phyloP scores from a whole-genome alignment of 2,113 vertebrate genomes.

The Henicopernis longicauda region DNA sequence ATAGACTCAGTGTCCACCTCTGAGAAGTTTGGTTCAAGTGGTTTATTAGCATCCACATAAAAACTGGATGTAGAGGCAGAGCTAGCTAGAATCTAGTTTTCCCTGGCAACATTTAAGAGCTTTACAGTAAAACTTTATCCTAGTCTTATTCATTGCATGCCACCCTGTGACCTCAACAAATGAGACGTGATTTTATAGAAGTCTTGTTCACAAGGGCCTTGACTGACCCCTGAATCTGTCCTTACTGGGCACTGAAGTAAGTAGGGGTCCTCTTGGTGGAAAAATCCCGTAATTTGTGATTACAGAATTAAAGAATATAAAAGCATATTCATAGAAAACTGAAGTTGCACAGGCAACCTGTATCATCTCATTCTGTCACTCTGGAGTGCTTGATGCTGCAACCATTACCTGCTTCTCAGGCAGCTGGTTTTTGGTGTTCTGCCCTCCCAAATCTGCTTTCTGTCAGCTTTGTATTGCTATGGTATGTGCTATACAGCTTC shows the following conservation, averaged over 20 bases:
- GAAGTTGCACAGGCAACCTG: not conserved
- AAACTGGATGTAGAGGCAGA: not conserved
- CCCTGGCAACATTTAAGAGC: not conserved
- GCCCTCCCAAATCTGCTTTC: not conserved
- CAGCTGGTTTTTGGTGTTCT: not conserved
- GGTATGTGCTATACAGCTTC: not conserved
- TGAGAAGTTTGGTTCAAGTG: not conserved
- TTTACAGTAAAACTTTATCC: not conserved
- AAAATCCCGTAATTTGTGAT: rapidly evolving
- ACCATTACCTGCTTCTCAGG: not conserved
- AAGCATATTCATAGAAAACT: not conserved
- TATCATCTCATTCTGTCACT: not conserved
- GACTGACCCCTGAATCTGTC: not conserved
- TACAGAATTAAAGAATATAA: not conserved
- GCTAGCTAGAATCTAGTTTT: not conserved
- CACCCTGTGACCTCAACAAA: not conserved
- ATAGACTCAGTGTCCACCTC: not conserved
- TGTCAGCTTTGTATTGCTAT: not conserved
- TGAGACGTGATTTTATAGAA: not conserved
- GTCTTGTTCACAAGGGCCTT: not conserved
- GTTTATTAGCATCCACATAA: not conserved
- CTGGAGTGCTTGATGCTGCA: not conserved
- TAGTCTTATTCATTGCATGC: not conserved
- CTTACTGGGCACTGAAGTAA: not conserved
- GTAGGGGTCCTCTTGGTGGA: not conserved